Evolutionary conservation across 1,140 invertebrate species (phyloP).

Genomic region (Cherax quadricarinatus): DNA sequence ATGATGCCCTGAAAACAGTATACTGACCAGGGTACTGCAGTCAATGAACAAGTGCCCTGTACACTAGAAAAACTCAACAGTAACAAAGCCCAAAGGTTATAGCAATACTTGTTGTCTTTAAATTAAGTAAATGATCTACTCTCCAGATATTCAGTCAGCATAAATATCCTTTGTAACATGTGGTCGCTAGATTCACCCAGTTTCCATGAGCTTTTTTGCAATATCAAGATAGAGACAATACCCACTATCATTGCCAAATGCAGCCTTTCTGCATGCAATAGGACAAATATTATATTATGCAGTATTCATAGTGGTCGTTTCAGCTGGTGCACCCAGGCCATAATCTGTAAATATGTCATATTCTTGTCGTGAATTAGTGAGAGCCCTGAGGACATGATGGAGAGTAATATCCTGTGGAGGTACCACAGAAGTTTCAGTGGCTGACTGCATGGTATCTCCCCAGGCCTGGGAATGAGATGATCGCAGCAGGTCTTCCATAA

Average conservation of each 20-base stretch:
- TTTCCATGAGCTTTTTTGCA: not conserved
- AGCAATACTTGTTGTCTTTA: not conserved
- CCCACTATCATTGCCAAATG: no score
- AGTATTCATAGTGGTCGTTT: not conserved
- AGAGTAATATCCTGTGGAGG: slow-evolving; percentile 11
- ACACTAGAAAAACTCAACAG: no score
- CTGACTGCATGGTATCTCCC: not conserved
- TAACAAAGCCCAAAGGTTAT: no score
- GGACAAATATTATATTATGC: not conserved
- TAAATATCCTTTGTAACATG: not conserved
- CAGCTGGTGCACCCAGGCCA: slow-evolving; percentile 1
- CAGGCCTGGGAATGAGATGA: slow-evolving; percentile 33
- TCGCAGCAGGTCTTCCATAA: slow-evolving; percentile 56
- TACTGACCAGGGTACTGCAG: no score
- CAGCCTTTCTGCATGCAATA: not conserved
- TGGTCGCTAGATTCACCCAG: not conserved
- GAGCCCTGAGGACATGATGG: slow-evolving; percentile 13
- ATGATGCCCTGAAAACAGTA: no score
- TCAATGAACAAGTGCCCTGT: no score
- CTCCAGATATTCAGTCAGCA: not conserved
- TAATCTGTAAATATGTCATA: slow-evolving; percentile 38
- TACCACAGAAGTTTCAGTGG: not conserved
- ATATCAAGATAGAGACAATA: no score
- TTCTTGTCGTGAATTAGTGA: slow-evolving; percentile 13
- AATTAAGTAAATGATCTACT: not conserved